Evolutionary conservation across 2,888 invertebrate species (phyloP).

Genomic region (Pristionchus exspectatus): DNA sequence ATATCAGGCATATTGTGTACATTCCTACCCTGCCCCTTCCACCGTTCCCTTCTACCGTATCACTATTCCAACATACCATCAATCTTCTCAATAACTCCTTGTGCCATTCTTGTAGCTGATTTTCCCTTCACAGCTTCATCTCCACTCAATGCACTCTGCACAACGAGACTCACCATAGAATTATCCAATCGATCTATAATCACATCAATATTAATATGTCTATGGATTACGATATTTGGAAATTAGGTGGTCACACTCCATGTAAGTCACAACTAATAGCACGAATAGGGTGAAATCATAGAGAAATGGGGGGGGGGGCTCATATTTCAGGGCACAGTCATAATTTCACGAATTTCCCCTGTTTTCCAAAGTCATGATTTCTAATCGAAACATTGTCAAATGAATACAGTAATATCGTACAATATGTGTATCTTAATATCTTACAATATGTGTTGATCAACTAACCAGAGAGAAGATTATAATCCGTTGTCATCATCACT

Average conservation of each 20-base stretch:
- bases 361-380: too few relatives aligned
- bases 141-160: conserved; percentile 62
- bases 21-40: not conserved
- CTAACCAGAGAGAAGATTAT: conserved; percentile 31
- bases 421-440: too few relatives aligned
- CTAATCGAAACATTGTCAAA: too few relatives aligned
- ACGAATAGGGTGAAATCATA: too few relatives aligned
- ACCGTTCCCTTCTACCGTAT: not conserved
- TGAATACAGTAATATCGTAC: not conserved
- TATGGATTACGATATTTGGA: too few relatives aligned
- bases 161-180: conserved; percentile 57
- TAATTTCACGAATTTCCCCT: too few relatives aligned
- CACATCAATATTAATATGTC: not conserved
- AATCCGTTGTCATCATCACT: conserved; percentile 30
- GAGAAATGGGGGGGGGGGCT: too few relatives aligned
- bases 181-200: conserved; percentile 55
- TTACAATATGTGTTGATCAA: not conserved
- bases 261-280: too few relatives aligned
- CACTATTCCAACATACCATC: conserved; percentile 15
- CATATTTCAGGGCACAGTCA: too few relatives aligned
- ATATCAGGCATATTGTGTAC: not conserved
- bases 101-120: conserved; percentile 53
- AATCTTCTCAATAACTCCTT: conserved; percentile 46
- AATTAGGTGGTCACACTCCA: too few relatives aligned
- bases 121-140: conserved; percentile 58